Evolutionary conservation across 2,888 invertebrate species (phyloP).

Genomic region (Troilus luridus): DNA sequence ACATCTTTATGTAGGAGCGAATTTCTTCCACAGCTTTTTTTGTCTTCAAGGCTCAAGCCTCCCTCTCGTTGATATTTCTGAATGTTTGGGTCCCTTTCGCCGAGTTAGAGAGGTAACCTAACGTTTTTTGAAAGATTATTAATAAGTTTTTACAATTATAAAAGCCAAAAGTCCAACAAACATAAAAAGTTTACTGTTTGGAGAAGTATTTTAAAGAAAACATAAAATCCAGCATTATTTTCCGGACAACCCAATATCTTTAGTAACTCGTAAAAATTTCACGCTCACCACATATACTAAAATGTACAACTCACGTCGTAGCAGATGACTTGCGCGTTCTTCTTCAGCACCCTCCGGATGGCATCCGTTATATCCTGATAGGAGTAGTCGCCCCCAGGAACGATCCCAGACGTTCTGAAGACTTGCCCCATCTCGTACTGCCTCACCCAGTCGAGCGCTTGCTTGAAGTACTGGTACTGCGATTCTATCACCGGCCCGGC

Average conservation of each 20-base stretch:
- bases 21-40: neutral
- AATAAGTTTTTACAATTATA: too few relatives aligned
- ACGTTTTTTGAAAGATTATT: too few relatives aligned
- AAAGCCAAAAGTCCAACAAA: too few relatives aligned
- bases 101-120: too few relatives aligned
- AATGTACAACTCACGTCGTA: neutral
- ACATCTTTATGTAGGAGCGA: too few relatives aligned
- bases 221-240: too few relatives aligned
- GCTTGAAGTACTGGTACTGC: conserved; percentile 26
- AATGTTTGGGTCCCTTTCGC: too few relatives aligned
- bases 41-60: neutral
- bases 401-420: neutral
- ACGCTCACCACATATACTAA: neutral
- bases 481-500: neutral
- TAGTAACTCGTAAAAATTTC: too few relatives aligned
- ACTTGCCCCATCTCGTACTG: neutral
- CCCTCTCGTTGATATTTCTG: too few relatives aligned
- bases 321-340: neutral
- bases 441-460: neutral
- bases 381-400: neutral
- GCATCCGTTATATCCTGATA: neutral
- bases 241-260: too few relatives aligned
- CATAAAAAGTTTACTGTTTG: too few relatives aligned
- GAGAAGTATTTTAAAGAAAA: too few relatives aligned
- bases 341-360: neutral